Evolutionary conservation across 2,797 vertebrate genomes (phyloP).

Genomic region (Synanceia verrucosa): DNA sequence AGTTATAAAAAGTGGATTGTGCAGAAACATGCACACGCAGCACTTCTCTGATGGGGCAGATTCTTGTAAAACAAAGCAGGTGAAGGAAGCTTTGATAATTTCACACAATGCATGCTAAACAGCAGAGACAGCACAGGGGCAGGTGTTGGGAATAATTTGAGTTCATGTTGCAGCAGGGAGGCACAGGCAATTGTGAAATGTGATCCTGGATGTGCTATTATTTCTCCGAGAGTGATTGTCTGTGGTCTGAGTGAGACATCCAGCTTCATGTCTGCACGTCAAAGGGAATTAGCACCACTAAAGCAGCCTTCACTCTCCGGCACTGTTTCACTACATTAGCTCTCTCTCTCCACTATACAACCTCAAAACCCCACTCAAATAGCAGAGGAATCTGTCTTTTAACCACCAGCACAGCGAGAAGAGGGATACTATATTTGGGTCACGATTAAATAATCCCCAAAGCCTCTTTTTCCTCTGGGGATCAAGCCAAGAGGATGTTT

Average conservation of each 20-base stretch:
- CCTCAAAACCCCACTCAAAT: slow-evolving; percentile 58
- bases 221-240: slow-evolving; percentile 43
- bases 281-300: slow-evolving; percentile 66
- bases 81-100: slow-evolving; percentile 51
- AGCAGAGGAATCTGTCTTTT: slow-evolving; percentile 64
- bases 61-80: slow-evolving; percentile 47
- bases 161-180: slow-evolving; percentile 19
- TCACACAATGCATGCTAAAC: slow-evolving; percentile 64
- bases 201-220: slow-evolving; percentile 41
- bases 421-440: slow-evolving; percentile 72
- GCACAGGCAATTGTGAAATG: slow-evolving; percentile 13
- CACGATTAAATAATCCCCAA: slow-evolving; percentile 77
- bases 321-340: slow-evolving; percentile 58
- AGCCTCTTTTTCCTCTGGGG: slow-evolving; percentile 70
- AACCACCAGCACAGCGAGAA: slow-evolving; percentile 45
- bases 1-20: slow-evolving; percentile 16
- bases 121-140: slow-evolving; percentile 41
- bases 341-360: slow-evolving; percentile 31
- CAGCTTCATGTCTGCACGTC: slow-evolving; percentile 63
- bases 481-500: slow-evolving; percentile 60
- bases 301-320: slow-evolving; percentile 57
- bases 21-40: slow-evolving; percentile 15
- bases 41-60: slow-evolving; percentile 39
- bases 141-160: slow-evolving; percentile 59
- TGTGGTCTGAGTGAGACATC: slow-evolving; percentile 63